These are phyloP conservation scores for Cerceris rybyensis DNA, from an alignment of 2,888 invertebrate species.

Conservation along the genomic window DNA sequence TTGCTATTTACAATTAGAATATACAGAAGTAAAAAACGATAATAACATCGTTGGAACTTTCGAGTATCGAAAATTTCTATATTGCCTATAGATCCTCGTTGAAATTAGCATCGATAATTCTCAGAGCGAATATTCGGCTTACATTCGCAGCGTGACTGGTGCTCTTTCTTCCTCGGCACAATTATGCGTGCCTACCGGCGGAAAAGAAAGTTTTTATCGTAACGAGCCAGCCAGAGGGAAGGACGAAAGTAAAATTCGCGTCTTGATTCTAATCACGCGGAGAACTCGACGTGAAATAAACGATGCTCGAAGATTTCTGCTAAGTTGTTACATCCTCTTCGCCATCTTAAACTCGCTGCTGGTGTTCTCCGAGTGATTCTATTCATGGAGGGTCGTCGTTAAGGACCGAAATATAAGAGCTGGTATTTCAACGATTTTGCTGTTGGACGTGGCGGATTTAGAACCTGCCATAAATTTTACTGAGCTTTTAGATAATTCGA, in stretches of 20 bases:
- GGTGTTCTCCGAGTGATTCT: neutral
- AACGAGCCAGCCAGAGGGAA: constrained; percentile 44
- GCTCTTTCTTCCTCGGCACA: constrained; percentile 37
- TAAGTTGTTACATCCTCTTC: constrained; percentile 27
- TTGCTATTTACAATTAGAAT: no score
- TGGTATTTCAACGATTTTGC: no score
- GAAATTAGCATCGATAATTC: neutral
- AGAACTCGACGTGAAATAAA: constrained; percentile 47
- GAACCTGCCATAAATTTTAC: no score
- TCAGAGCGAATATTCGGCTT: neutral
- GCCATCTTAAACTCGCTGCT: neutral
- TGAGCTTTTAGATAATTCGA: no score
- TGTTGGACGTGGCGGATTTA: no score
- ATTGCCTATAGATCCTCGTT: no score
- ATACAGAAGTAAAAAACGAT: no score
- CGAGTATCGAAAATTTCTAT: no score
- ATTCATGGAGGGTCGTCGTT: neutral
- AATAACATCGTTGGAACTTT: no score
- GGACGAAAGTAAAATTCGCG: constrained; percentile 64
- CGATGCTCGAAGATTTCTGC: constrained; percentile 31
- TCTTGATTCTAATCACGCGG: constrained; percentile 67
- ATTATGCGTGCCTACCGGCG: constrained; percentile 28
- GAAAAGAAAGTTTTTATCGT: constrained; percentile 59
- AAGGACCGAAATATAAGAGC: neutral
- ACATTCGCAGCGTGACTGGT: neutral